Conservation (phyloP, 2,113 vertebrate species). For the Dolichallabes microphthalmus region DNA sequence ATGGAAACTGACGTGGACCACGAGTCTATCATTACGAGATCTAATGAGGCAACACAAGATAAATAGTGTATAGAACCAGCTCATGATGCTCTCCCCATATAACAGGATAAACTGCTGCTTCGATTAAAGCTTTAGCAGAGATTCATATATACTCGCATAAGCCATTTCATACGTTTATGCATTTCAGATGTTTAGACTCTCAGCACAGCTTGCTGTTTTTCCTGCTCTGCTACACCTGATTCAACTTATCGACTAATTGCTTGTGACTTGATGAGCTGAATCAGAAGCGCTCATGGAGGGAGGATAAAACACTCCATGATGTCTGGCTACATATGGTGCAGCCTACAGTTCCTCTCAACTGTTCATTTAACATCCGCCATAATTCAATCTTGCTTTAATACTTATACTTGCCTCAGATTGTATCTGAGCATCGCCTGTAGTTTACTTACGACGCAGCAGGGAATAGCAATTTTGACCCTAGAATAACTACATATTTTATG, state of each 20-base stretch:
- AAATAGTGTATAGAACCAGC: slow-evolving; percentile 2
- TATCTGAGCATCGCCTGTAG: neutral
- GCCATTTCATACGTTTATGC: slow-evolving; percentile 1
- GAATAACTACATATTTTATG: neutral
- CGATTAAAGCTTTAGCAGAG: neutral
- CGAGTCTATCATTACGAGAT: neutral
- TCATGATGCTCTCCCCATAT: neutral
- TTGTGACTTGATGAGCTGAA: slow-evolving; percentile 26
- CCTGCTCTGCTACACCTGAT: slow-evolving; percentile 19
- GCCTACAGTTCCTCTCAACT: neutral
- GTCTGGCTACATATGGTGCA: neutral
- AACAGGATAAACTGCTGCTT: neutral
- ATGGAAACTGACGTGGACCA: neutral
- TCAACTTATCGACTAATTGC: slow-evolving; percentile 14
- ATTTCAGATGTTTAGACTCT: slow-evolving; percentile 14
- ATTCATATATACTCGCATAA: neutral
- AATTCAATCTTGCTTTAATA: slow-evolving; percentile 11
- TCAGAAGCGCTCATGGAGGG: neutral
- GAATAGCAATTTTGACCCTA: neutral
- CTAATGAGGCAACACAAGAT: slow-evolving; percentile 23
- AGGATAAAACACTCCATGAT: neutral
- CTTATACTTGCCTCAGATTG: slow-evolving; percentile 2
- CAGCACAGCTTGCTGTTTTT: slow-evolving; percentile 25
- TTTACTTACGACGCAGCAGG: neutral
- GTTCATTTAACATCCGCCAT: neutral